Base-by-base conservation (phyloP, 2,888 invertebrate species). In the Athetis lepigone region DNA sequence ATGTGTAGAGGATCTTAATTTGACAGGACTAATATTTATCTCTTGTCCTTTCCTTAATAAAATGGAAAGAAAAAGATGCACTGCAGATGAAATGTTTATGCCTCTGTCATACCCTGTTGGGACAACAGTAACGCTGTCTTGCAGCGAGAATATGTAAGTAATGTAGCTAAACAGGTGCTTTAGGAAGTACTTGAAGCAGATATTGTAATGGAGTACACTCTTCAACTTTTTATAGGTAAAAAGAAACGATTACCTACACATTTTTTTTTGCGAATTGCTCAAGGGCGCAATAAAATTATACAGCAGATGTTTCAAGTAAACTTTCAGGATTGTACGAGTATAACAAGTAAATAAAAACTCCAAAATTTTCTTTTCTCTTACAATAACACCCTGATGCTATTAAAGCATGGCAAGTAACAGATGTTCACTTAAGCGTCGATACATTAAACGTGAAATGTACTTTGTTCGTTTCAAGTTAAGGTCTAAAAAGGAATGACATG, bases 331-430 rank as follows among this genome's bases (percentile, higher is more conserved):
- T 40, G 25, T 39, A 33, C 25, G 11, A 69, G 33, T 27, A 40
- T 47, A 69, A 47, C 37, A 65, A 40, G 39, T 51, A 63, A 67
- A 54, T 51, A 51, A 70, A 39, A 39, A 67, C 39, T 51, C 33
- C 39, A 29, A 40, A 29, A 64, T 46, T 49, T 62, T 62, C 25
- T 43, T 52, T 64, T 47, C 29, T 40, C 23, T n/a, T 54, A 46
- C 13, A 37, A 64, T 43, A 64, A 42, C 27, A 52, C 40, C 39
- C 36, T 23, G n/a, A 37, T 8, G 33, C 65, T 45, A 49, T 49
- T 39, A 73, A 57, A 72, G 33, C 65, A 58, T 70, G 46, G 43
- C 16, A 33, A 45, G 71, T 58, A 64, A 70, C 58, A 72, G 76
- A 64, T 59, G 46, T 52, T 63, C 13, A 27, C 19, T 56, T 51